A percentile compares a stretch with the other conserved stretches of the same genome.
Conservation (phyloP, 2,888 invertebrate genomes). For the Dorcus parallelipipedus region DNA sequence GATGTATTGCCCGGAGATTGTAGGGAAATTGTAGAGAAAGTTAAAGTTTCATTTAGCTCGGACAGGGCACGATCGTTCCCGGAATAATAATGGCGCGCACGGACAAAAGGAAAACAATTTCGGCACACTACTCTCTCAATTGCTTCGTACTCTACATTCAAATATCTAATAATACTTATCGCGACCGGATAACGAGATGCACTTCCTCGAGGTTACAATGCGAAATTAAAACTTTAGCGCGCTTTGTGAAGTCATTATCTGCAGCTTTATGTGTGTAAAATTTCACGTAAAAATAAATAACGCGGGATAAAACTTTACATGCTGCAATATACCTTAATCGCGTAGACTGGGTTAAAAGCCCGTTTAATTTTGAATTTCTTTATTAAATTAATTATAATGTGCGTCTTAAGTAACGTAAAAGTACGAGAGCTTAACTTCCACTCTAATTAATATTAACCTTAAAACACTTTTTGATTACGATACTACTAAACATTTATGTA, state of each 20-base stretch:
- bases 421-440: too few species aligned
- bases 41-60: background rate
- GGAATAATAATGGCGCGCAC: conserved; percentile 13
- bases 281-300: background rate
- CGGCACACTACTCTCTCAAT: conserved; percentile 7
- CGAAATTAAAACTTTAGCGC: conserved; percentile 9
- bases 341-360: background rate
- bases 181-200: conserved; percentile 11
- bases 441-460: too few species aligned
- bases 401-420: too few species aligned
- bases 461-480: too few species aligned
- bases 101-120: conserved; percentile 10
- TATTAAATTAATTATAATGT: background rate
- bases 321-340: background rate
- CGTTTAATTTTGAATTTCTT: background rate
- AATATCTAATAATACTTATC: conserved; percentile 15
- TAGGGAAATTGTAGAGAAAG: conserved; percentile 1
- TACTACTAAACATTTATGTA: too few species aligned
- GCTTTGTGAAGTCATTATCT: conserved; percentile 7
- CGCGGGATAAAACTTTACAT: background rate
- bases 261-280: conserved; percentile 7
- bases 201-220: conserved; percentile 7
- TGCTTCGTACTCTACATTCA: conserved; percentile 5
- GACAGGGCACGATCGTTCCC: background rate
- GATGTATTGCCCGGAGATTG: background rate